Evolutionary conservation across 2,113 vertebrate species (phyloP).

Genomic region (Rhynchomys soricoides): DNA sequence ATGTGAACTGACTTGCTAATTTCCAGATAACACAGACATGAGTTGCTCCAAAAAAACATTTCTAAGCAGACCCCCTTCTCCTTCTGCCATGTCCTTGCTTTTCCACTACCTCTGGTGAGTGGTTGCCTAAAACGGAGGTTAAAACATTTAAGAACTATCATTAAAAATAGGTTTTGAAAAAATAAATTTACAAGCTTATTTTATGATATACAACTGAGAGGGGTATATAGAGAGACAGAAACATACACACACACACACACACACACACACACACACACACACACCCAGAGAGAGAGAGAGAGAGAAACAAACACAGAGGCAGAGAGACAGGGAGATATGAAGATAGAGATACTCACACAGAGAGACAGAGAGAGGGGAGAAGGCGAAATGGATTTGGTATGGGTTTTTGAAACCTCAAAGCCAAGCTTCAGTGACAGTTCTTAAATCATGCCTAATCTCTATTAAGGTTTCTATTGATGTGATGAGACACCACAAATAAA

Average conservation of each 20-base stretch:
- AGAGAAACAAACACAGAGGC: neutral
- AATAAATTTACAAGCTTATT: neutral
- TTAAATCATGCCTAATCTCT: neutral
- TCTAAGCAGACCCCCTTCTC: too few species aligned
- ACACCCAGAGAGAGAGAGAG: too few species aligned
- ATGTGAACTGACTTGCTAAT: too few species aligned
- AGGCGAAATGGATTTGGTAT: neutral
- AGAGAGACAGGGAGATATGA: neutral
- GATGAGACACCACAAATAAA: neutral
- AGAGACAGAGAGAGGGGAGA: neutral
- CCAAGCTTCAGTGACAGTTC: neutral
- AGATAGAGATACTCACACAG: neutral
- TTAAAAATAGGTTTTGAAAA: too few species aligned
- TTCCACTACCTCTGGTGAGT: too few species aligned
- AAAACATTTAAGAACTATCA: too few species aligned
- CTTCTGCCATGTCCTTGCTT: too few species aligned
- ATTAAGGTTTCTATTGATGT: neutral
- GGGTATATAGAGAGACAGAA: neutral
- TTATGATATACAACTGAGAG: neutral
- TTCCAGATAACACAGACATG: too few species aligned
- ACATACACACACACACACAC: neutral
- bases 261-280: too few species aligned
- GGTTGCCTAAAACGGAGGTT: too few species aligned
- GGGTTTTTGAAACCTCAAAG: neutral
- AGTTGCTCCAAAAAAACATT: too few species aligned